A percentile compares a stretch with the other conserved stretches of the same genome.
phyloP scores from a whole-genome alignment of 2,888 invertebrate species.

The Micropterix aruncella region DNA sequence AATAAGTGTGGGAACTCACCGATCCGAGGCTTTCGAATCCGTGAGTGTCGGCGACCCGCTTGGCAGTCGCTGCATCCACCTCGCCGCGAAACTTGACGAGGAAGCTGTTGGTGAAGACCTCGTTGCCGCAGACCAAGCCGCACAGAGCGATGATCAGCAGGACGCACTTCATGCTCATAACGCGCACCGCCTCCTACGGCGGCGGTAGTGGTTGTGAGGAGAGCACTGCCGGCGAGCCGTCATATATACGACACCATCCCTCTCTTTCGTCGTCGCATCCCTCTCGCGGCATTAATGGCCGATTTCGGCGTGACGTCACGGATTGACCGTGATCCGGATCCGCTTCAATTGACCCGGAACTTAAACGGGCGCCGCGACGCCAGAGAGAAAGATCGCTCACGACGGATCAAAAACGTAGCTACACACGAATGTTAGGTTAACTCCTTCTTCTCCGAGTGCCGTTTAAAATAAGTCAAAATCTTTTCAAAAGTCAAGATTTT shows the following conservation, averaged over 20 bases:
- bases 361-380: not conserved
- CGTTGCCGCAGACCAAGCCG: conserved; percentile 31
- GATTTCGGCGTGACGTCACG: not conserved
- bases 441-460: too few species aligned
- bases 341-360: too few species aligned
- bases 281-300: not conserved
- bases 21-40: conserved; percentile 91
- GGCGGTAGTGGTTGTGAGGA: not conserved
- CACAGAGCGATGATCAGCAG: conserved; percentile 26
- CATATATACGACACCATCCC: not conserved
- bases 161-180: conserved; percentile 32
- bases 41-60: conserved; percentile 69
- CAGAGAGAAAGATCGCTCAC: not conserved
- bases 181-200: too few species aligned
- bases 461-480: too few species aligned
- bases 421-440: too few species aligned
- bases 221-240: not conserved
- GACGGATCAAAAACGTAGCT: too few species aligned
- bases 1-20: too few species aligned
- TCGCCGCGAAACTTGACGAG: conserved; percentile 77
- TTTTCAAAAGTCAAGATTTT: too few species aligned
- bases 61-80: conserved; percentile 62
- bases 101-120: conserved; percentile 93
- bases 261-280: not conserved
- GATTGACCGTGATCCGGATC: not conserved